Conservation (phyloP, 2,888 invertebrate species). For the Drosophila anomelani region DNA sequence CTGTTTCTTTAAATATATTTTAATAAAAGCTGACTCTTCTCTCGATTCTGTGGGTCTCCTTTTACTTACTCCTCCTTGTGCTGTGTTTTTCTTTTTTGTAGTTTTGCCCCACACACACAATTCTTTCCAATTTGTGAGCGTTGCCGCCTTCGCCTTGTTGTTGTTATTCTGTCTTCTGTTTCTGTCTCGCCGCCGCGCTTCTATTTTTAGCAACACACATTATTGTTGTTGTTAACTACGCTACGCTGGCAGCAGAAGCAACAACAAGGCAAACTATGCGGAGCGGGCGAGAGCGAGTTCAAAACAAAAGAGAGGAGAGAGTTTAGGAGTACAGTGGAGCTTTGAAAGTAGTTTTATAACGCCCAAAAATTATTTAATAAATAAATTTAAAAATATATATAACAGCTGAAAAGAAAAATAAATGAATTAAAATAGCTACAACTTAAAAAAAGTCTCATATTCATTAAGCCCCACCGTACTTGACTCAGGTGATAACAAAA, state of each 20-base stretch:
- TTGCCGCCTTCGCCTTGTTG: conserved; percentile 56
- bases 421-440: too few relatives aligned
- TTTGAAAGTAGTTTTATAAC: background rate
- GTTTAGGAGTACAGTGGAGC: conserved; percentile 22
- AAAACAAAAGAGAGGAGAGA: conserved; percentile 22
- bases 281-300: conserved; percentile 21
- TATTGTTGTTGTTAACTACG: conserved; percentile 70
- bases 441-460: background rate
- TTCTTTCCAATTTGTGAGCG: conserved; percentile 67
- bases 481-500: conserved; percentile 71
- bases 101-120: conserved; percentile 38
- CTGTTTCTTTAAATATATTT: conserved; percentile 53
- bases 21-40: conserved; percentile 52
- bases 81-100: conserved; percentile 42
- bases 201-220: conserved; percentile 71
- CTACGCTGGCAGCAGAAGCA: conserved; percentile 63
- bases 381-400: background rate
- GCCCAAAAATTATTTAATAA: background rate
- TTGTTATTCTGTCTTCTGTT: conserved; percentile 48
- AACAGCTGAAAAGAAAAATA: too few relatives aligned
- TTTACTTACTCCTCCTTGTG: conserved; percentile 50
- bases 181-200: conserved; percentile 71
- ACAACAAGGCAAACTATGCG: conserved; percentile 60
- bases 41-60: conserved; percentile 26
- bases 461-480: conserved; percentile 18